Evolutionary conservation across 1,140 invertebrate genomes (phyloP), one percentile per base, ranked within the genome.

Genomic region (Matsumurasca onukii): DNA sequence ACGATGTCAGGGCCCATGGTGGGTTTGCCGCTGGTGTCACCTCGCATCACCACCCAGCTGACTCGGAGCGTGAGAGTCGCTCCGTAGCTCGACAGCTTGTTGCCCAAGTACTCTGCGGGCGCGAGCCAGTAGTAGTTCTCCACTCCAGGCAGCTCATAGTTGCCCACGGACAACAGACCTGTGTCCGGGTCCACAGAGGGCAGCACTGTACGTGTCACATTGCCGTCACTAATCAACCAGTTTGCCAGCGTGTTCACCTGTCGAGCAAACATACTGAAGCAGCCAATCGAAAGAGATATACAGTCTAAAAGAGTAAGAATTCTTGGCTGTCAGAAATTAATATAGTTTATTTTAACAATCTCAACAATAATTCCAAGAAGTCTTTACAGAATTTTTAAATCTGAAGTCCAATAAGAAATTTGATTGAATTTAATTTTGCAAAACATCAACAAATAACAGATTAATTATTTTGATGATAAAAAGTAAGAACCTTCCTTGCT

Each of bases 41-140:
- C 94, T 51, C 95, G 82, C 76, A 91, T 91, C 0, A 93, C 88
- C 5, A 91, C 88, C 91, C 94, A 98, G 71, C 87, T 88, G 20
- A 97, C 82, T 39, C 82, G 83, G 72, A 95, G 92, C 17, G 84
- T 84, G 9, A 99, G 77, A 59, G 86, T 86, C 3, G 92, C 90
- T 0, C 95, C 94, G 80, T 99, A 99, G 57, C 89, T 89, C 64
- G 90, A 86, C 57, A 93, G 77, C 70, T 87, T 86, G 76, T 92
- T 91, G 1, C 91, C 91, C 49, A 81, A 76, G 77, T 90, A 92
- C 1, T 87, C 84, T 68, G 85, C 77, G 2, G 94, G 95, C 29
- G 93, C 92, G 67, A 89, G 79, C 94, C 95, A 99, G 79, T 95
- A 99, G 75, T 92, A 94, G 52, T 88, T 86, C 73, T 90, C 88